Evolutionary conservation across 2,797 vertebrate genomes (phyloP).

Genomic region (Macrochelys suwanniensis): DNA sequence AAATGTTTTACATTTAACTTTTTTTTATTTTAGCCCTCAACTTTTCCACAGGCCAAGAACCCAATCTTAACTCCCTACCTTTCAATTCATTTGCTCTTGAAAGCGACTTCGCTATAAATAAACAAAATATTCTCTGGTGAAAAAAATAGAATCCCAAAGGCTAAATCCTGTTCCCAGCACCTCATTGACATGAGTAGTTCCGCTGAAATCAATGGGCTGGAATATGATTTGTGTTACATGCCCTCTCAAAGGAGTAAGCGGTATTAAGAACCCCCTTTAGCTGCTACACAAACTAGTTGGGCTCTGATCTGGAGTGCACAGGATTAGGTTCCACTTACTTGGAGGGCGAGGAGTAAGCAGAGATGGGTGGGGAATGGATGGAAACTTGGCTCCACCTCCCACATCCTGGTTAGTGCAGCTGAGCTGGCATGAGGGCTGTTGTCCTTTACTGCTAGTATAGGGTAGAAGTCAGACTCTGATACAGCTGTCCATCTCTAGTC

Average conservation of each 20-base stretch:
- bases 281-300: not conserved
- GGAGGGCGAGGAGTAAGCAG: not conserved
- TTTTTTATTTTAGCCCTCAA: not conserved
- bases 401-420: not conserved
- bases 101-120: conserved; percentile 39
- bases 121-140: conserved; percentile 19
- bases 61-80: conserved; percentile 58
- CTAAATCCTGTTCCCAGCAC: not conserved
- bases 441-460: not conserved
- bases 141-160: conserved; percentile 58
- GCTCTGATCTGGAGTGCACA: rapidly evolving
- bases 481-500: not conserved
- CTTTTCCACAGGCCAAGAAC: conserved; percentile 32
- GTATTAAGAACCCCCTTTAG: not conserved
- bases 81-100: conserved; percentile 45
- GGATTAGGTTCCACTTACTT: not conserved
- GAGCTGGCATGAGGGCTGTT: rapidly evolving
- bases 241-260: not conserved
- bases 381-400: not conserved
- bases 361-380: not conserved
- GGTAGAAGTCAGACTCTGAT: not conserved
- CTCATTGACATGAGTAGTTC: not conserved
- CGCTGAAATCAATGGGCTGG: not conserved
- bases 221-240: rapidly evolving
- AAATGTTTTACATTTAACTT: not conserved